Conservation (phyloP, 2,113 vertebrate genomes). For the Chaetorhynchus papuensis region DNA sequence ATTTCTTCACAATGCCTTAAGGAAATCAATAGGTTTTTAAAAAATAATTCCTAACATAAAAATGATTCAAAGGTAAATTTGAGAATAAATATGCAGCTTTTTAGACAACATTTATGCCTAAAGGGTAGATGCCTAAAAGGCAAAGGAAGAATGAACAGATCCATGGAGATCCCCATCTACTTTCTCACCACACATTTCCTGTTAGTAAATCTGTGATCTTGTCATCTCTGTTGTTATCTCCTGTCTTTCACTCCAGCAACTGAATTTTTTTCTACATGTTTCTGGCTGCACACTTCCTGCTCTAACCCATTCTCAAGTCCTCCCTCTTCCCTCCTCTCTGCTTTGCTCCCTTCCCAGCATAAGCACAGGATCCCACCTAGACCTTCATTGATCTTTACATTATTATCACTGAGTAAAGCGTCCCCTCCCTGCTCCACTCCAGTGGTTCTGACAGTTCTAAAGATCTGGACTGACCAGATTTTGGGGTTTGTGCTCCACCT, state of each 20-base stretch:
- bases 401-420: not conserved
- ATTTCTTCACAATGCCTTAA: not conserved
- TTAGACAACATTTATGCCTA: not conserved
- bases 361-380: not conserved
- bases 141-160: not conserved
- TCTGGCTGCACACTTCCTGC: not conserved
- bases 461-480: not conserved
- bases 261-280: fast-evolving
- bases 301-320: not conserved
- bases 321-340: not conserved
- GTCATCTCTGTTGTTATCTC: not conserved
- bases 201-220: not conserved
- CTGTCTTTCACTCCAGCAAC: not conserved
- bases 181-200: not conserved
- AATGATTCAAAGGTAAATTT: not conserved
- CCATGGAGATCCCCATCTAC: not conserved
- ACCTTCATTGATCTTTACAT: not conserved
- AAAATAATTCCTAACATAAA: not conserved
- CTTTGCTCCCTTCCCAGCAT: not conserved
- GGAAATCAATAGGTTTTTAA: not conserved
- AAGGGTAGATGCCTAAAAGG: not conserved
- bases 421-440: not conserved
- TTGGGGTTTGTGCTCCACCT: not conserved
- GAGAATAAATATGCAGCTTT: not conserved
- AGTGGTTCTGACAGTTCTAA: not conserved